A percentile compares a stretch with the other conserved stretches of the same genome.
Conservation (phyloP, 2,113 vertebrate species). For the Ceyx melanurus region DNA sequence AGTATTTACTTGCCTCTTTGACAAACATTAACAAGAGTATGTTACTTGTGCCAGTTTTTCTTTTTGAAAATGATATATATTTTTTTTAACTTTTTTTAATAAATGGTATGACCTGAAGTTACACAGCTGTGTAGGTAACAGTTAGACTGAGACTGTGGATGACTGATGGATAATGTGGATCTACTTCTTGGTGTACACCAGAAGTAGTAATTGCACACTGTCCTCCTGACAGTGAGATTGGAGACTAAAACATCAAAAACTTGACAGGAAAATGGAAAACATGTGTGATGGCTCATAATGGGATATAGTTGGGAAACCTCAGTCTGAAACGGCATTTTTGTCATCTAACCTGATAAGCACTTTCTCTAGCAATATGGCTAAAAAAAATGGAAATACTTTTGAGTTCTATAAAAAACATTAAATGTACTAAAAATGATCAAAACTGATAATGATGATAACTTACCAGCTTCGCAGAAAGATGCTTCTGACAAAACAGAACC, state of each 20-base stretch:
- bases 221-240: not conserved
- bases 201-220: conserved; percentile 16
- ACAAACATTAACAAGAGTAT: conserved; percentile 65
- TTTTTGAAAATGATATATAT: conserved; percentile 48
- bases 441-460: not conserved
- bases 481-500: conserved; percentile 48
- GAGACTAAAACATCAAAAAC: conserved; percentile 13
- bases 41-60: conserved; percentile 72
- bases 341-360: conserved; percentile 68
- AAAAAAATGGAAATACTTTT: conserved; percentile 38
- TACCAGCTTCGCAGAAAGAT: conserved; percentile 52
- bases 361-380: conserved; percentile 57
- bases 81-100: not conserved
- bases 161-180: not conserved
- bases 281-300: not conserved
- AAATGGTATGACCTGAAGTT: conserved; percentile 57
- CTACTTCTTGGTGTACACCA: not conserved
- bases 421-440: conserved; percentile 1
- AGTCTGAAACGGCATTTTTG: conserved; percentile 32
- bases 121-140: conserved; percentile 46
- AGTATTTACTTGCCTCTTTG: conserved; percentile 76
- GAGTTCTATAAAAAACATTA: conserved; percentile 5
- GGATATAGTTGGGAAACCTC: conserved; percentile 27
- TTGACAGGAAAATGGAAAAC: not conserved
- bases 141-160: conserved; percentile 43